A percentile compares a stretch with the other conserved stretches of the same genome.
These are phyloP conservation scores for Girardinus metallicus DNA, from an alignment of 2,797 vertebrate genomes.

Conservation along the genomic window DNA sequence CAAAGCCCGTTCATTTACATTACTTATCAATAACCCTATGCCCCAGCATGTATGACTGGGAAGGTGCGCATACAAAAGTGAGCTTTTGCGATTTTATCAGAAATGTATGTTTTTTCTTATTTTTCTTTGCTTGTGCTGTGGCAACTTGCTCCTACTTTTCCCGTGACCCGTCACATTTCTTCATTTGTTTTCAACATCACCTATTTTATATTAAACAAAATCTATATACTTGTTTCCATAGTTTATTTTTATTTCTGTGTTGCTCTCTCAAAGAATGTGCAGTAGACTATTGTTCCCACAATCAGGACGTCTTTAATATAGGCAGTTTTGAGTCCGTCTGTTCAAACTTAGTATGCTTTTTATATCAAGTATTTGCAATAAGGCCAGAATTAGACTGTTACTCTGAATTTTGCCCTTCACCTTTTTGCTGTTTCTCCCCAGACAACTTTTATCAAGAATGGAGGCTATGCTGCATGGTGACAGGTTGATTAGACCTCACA, in stretches of 20 bases:
- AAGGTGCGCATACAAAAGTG: no score
- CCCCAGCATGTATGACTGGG: no score
- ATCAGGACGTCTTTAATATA: constrained; percentile 27
- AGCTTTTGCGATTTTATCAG: no score
- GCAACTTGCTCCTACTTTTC: no score
- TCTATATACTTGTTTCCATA: neutral
- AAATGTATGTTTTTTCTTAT: no score
- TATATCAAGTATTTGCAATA: constrained; percentile 16
- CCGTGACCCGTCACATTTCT: neutral
- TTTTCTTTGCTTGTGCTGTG: no score
- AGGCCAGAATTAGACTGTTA: constrained; percentile 26
- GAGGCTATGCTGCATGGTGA: constrained; percentile 41
- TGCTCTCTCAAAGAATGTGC: constrained; percentile 9
- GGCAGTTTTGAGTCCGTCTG: constrained; percentile 12
- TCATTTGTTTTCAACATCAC: constrained; percentile 8
- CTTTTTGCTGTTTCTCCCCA: constrained; percentile 25
- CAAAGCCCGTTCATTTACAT: no score
- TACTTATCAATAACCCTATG: no score
- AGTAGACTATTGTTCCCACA: constrained; percentile 18
- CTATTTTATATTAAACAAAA: neutral
- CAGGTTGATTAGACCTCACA: constrained; percentile 55
- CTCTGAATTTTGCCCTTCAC: constrained; percentile 33
- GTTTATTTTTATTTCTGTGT: neutral
- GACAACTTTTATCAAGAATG: constrained; percentile 44
- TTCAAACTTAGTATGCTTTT: neutral